Percentiles rank a stretch among this genome's conserved stretches.
phyloP scores from a whole-genome alignment of 2,888 invertebrate species.

The Heteropelma amictum region DNA sequence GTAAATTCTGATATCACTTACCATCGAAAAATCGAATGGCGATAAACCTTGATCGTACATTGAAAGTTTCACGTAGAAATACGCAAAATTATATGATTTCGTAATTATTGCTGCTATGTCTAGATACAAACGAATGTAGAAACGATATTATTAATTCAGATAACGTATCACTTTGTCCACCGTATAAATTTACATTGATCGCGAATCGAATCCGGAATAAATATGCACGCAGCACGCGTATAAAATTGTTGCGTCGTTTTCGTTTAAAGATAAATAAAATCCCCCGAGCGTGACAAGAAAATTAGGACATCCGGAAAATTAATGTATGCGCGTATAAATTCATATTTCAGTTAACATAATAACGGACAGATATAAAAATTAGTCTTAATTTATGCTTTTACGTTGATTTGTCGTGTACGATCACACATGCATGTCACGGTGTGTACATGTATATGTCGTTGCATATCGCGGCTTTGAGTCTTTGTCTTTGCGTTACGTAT shows the following conservation, averaged over 20 bases:
- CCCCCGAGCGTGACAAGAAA: slow-evolving; percentile 11
- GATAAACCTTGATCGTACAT: not conserved
- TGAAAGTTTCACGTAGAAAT: not conserved
- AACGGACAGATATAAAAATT: slow-evolving; percentile 15
- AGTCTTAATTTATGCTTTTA: not conserved
- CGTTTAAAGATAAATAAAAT: not conserved
- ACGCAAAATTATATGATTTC: not conserved
- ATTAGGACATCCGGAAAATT: not conserved
- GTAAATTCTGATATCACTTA: too few species aligned
- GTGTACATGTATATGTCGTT: not conserved
- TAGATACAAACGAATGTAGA: slow-evolving; percentile 1
- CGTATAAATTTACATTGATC: slow-evolving; percentile 38
- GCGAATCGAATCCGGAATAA: slow-evolving; percentile 19
- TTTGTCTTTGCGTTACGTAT: not conserved
- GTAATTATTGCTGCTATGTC: slow-evolving; percentile 1
- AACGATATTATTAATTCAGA: slow-evolving; percentile 40
- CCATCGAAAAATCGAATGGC: too few species aligned
- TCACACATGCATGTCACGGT: not conserved
- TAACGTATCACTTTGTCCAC: slow-evolving; percentile 33
- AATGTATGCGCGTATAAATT: too few species aligned
- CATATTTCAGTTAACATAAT: too few species aligned
- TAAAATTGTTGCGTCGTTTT: not conserved
- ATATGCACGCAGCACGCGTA: not conserved
- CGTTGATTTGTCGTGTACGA: not conserved
- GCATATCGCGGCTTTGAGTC: not conserved